Base-by-base conservation (phyloP, 92 coral and sea anemone species). In the Zoanthus gigantus region DNA sequence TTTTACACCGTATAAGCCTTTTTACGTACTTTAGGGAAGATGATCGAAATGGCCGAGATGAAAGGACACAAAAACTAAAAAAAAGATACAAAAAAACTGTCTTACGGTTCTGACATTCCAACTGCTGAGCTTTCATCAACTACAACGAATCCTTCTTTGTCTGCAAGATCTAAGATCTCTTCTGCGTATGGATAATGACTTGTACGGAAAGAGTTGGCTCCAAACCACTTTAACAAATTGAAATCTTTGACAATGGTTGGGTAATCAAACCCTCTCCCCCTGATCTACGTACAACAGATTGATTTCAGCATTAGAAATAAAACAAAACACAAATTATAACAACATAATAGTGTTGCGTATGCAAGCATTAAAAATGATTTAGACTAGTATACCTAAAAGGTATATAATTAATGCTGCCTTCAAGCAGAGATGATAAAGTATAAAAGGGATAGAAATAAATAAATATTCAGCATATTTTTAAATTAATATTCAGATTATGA, bases 221-320 rank as follows among this genome's bases (percentile, higher is more conserved):
- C 96, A 87, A 95, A 94, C 98, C 98, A 95, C 30, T 92, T 72
- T 58, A 95, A 71, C 65, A 95, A 92, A 82, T 92, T 95, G 31
- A 95, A 95, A 72, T 95, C 98, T 83, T 93, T 92, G 56, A 92
- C 84, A 53, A 95, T 76, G 45, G 89, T 86, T 60, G 94, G 92
- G 79, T 90, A 91, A 72, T 95, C 98, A 82, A 93, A 94, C 10
- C 98, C 98, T 72, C 96, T 92, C 42, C 96, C 98, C 76, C 98
- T 95, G 77, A 95, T 85, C 98, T 95, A 85, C 53, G 57, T 45
- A 16, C 16, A 8, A 12, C 8, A 68, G 15, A 45, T 60, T 23
- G n/a, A 11, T 12, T 31, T 56, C 34, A 45, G 42, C 32, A 18
- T 58, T 5, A 58, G 65, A 58, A 2, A 14, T 16, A 58, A 58